phyloP scores from a whole-genome alignment of 2,797 vertebrate species.

The Pseudotriccus pelzelni region DNA sequence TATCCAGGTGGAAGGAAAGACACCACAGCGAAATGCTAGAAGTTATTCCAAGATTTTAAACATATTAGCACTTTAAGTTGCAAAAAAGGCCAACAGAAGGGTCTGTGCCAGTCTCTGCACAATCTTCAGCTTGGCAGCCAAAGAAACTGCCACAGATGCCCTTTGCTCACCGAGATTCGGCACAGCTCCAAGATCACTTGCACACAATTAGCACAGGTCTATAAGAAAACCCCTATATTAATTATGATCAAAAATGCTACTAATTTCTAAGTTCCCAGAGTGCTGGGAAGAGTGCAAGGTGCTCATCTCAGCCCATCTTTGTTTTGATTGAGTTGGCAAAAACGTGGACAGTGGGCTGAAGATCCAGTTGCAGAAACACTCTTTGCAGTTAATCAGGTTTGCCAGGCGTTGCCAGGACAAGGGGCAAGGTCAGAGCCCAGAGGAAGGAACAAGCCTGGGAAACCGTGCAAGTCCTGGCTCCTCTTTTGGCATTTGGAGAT shows the following conservation, averaged over 20 bases:
- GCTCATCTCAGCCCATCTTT: neutral
- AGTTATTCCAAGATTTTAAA: neutral
- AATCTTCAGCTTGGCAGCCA: neutral
- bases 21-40: neutral
- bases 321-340: neutral
- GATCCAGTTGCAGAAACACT: neutral
- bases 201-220: neutral
- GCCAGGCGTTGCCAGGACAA: neutral
- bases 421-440: neutral
- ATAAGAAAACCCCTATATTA: neutral
- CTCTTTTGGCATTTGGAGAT: neutral
- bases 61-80: neutral
- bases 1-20: neutral
- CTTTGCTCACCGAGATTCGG: neutral
- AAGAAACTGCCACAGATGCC: neutral
- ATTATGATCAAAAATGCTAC: neutral
- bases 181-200: neutral
- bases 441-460: neutral
- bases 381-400: neutral
- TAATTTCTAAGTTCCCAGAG: neutral
- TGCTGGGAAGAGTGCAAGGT: neutral
- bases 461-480: neutral
- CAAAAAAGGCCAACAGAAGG: neutral
- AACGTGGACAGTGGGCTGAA: neutral
- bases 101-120: neutral